These are phyloP conservation scores for Sebastolobus alascanus DNA, from an alignment of 2,797 vertebrate genomes.

Conservation along the genomic window DNA sequence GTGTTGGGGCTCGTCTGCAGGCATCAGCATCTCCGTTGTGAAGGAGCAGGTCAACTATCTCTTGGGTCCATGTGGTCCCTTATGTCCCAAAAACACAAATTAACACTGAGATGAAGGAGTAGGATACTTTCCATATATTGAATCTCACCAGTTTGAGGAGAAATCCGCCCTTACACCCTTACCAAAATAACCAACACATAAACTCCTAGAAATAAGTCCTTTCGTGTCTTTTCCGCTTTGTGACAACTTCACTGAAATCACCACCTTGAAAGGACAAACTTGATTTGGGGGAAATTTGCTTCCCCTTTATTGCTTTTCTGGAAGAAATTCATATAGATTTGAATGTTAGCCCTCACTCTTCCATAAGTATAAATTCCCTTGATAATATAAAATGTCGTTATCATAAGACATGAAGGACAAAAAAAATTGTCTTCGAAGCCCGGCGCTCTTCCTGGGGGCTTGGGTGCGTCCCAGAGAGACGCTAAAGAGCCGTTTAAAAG, in stretches of 20 bases:
- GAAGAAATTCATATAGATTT: no score
- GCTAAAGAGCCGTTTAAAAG: no score
- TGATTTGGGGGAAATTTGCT: not conserved
- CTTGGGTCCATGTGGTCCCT: constrained; percentile 96
- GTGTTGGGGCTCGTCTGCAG: constrained; percentile 86
- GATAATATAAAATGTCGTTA: no score
- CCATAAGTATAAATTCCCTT: no score
- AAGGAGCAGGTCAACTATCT: constrained; percentile 91
- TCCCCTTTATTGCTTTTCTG: not conserved
- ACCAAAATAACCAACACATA: not conserved
- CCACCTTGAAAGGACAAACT: not conserved
- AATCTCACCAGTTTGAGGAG: not conserved
- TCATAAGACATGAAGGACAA: no score
- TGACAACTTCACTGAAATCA: not conserved
- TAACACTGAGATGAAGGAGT: not conserved
- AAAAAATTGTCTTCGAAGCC: no score
- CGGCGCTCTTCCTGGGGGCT: no score
- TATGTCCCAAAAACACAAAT: constrained; percentile 15
- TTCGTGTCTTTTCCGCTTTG: not conserved
- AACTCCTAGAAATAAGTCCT: not conserved
- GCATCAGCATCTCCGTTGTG: constrained; percentile 85
- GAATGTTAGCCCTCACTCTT: not conserved
- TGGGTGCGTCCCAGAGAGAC: no score
- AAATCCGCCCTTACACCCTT: not conserved
- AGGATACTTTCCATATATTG: not conserved